Evolutionary conservation across 2,888 invertebrate species (phyloP), one percentile per base, ranked within the genome.

Genomic region (Cephus pulcher): DNA sequence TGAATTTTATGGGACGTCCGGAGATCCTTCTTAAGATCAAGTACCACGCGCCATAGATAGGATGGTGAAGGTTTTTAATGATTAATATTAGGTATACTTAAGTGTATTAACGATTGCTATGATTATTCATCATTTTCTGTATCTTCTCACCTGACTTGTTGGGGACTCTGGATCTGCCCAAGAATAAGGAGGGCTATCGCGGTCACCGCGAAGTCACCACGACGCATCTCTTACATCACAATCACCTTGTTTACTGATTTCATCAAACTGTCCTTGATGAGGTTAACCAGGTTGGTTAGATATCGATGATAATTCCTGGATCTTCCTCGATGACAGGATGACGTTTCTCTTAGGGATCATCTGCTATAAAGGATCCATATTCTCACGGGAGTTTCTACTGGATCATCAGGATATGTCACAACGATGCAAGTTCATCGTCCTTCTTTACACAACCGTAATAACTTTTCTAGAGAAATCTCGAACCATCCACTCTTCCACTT

Each of bases 211-310:
- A 91, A 88, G 88, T 90, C 91, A 89, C 89, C 90, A 83, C 90
- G 90, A 89, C 91, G 91, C 91, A 91, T 91, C 89, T 91, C 91
- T 91, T 89, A 90, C 90, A 90, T 90, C 90, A 91, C 90, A 89
- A 87, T 89, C 86, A 87, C 84, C 88, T 87, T 88, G 84, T 87
- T 88, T 82, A 87, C 88, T 87, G 86, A 88, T 87, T 85, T 86
- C 84, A 83, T 83, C 79, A 84, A 85, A 84, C 83, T 82, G 82
- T 82, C 56, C 56, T 56, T 23, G 56, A 56, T 56, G 56, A 56
- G 56, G 56, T 56, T 56, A 56, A 56, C 56, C 56, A 56, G 56
- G 9, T 23, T 56, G 56, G 56, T 56, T 56, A 56, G 56, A 56
- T 56, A 56, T 56, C 23, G 56, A 56, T 23, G 56, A 9, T 56